Evolutionary conservation across 1,140 invertebrate species (phyloP).

Genomic region (honey bee (Apis mellifera)): DNA sequence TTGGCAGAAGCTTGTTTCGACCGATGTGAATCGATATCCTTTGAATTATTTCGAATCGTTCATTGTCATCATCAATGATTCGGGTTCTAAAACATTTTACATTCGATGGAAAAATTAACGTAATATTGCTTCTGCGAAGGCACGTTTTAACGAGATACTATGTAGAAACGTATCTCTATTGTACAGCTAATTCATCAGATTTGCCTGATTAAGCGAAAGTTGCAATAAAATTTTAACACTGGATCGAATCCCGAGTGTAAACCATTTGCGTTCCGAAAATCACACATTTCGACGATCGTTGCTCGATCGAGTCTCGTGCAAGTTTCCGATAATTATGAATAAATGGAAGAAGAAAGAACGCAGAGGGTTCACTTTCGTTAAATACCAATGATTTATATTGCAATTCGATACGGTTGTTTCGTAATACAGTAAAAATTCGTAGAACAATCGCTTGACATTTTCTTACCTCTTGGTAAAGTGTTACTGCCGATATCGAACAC

Average conservation of each 20-base stretch:
- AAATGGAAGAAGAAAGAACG: background rate
- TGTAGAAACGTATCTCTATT: background rate
- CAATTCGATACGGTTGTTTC: constrained; percentile 20
- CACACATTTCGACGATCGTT: background rate
- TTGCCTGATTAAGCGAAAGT: background rate
- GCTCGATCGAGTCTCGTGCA: background rate
- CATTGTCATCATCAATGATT: background rate
- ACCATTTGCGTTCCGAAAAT: background rate
- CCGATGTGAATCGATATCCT: no score
- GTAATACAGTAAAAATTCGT: constrained; percentile 57
- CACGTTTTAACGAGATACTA: background rate
- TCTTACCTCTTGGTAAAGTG: constrained; percentile 85
- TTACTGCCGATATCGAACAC: constrained; percentile 79
- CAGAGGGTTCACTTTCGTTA: background rate
- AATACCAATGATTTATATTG: background rate
- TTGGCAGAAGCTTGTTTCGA: background rate
- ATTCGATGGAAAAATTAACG: no score
- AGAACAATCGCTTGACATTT: constrained; percentile 49
- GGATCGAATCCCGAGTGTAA: constrained; percentile 19
- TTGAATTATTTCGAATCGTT: background rate
- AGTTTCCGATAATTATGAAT: background rate
- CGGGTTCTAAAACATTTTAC: no score
- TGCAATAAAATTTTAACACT: constrained; percentile 19
- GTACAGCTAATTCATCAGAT: no score
- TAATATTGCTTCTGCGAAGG: background rate